These are phyloP conservation scores for Oncopodura yosiiana DNA, from an alignment of 1,140 invertebrate genomes.

Conservation along the genomic window DNA sequence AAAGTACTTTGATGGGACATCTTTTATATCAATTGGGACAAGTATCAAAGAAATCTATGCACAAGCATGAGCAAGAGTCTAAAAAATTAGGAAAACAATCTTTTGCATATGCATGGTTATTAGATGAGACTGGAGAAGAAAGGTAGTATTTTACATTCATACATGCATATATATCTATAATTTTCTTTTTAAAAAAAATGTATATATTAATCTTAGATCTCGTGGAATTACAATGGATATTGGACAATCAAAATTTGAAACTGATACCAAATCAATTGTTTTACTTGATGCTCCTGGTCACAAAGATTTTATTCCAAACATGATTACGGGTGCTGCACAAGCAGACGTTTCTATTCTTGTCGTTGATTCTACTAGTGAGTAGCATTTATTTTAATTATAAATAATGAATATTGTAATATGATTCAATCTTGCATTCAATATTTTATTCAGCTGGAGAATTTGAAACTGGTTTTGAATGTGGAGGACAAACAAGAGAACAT, in stretches of 20 bases:
- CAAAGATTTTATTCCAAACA: conserved; percentile 97
- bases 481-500: conserved; percentile 96
- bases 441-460: conserved; percentile 98
- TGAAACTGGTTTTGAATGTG: conserved; percentile 94
- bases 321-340: conserved; percentile 95
- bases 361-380: conserved; percentile 78
- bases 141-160: conserved; percentile 52
- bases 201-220: conserved; percentile 43
- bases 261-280: conserved; percentile 69
- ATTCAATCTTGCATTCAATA: no score
- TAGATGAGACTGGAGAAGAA: conserved; percentile 99
- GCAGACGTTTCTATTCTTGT: conserved; percentile 94
- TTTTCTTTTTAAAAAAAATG: conserved; percentile 1
- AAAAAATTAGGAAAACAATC: conserved; percentile 96
- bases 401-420: background rate
- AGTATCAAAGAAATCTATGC: conserved; percentile 81
- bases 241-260: conserved; percentile 87
- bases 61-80: conserved; percentile 96
- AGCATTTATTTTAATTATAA: background rate
- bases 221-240: conserved; percentile 95
- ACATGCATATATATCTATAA: conserved; percentile 10
- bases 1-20: conserved; percentile 95
- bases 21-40: conserved; percentile 79
- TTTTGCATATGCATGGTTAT: conserved; percentile 96
- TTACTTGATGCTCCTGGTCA: conserved; percentile 95